phyloP scores from a whole-genome alignment of 2,888 invertebrate species.

The Brenthis hecate region DNA sequence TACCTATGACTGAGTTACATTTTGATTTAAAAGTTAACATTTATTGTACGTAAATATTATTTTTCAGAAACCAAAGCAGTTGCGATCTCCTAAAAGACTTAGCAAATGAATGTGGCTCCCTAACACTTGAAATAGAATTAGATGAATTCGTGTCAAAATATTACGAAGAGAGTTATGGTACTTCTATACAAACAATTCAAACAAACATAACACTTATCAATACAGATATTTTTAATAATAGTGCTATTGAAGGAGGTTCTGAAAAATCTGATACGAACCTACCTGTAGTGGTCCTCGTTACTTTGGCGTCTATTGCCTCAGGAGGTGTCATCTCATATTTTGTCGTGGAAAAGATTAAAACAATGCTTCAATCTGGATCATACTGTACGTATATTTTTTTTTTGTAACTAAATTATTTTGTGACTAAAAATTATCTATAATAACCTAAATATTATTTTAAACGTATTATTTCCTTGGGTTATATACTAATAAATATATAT shows the following conservation, averaged over 20 bases:
- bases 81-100: not conserved
- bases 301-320: not conserved
- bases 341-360: constrained; percentile 1
- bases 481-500: no score
- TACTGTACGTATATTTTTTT: constrained; percentile 42
- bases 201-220: constrained; percentile 9
- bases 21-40: not conserved
- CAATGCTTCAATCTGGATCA: constrained; percentile 29
- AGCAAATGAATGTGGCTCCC: not conserved
- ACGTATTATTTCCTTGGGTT: no score
- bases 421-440: not conserved
- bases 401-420: not conserved
- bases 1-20: no score
- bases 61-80: not conserved
- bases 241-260: not conserved
- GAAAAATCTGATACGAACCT: not conserved
- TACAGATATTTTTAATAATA: not conserved
- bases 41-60: not conserved
- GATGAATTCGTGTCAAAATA: not conserved
- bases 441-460: no score
- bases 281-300: constrained; percentile 31
- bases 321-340: constrained; percentile 1
- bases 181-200: not conserved
- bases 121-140: not conserved
- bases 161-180: not conserved